These are phyloP conservation scores for Syncerus caffer DNA, from an alignment of 2,797 vertebrate species.

Conservation along the genomic window DNA sequence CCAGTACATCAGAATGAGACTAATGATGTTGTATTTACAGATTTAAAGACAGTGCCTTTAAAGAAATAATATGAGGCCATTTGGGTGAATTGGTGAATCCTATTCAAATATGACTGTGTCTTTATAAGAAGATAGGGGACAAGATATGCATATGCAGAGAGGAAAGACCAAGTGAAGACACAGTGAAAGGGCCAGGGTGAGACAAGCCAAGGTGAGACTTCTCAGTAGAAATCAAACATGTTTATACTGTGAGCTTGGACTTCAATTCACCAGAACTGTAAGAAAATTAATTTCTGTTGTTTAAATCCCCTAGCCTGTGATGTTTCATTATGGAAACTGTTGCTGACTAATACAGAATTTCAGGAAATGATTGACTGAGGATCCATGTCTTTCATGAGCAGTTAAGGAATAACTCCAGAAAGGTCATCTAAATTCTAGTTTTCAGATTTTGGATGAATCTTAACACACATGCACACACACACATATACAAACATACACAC, in stretches of 20 bases:
- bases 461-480: not conserved
- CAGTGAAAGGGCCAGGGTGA: not conserved
- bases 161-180: not conserved
- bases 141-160: too few species aligned
- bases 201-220: not conserved
- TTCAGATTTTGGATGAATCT: not conserved
- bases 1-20: not conserved
- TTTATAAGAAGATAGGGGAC: not conserved
- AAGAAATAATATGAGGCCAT: not conserved
- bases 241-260: not conserved
- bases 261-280: not conserved
- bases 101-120: not conserved
- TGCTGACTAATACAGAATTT: not conserved
- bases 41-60: not conserved
- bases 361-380: not conserved
- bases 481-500: not conserved
- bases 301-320: not conserved
- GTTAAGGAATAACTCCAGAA: not conserved
- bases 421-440: not conserved
- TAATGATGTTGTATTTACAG: not conserved
- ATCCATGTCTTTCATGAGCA: not conserved
- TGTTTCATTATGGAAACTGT: not conserved
- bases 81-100: not conserved
- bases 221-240: not conserved
- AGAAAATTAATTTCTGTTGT: not conserved